Evolutionary conservation across 2,888 invertebrate species (phyloP), one percentile per base, ranked within the genome.

Genomic region (Heterodera filipjevi): DNA sequence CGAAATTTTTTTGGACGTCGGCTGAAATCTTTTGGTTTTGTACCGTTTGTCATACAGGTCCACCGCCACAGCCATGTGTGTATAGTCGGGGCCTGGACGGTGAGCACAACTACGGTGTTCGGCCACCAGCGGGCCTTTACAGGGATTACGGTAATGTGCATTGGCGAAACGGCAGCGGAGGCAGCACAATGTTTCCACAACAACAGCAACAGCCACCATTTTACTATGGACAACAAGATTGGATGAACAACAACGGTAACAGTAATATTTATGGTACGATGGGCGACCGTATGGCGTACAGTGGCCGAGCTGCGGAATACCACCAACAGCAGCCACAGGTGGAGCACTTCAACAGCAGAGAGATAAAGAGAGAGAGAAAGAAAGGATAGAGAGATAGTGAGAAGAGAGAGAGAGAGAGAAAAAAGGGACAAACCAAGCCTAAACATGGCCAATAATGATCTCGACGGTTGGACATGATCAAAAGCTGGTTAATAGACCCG

Each of bases 21-120:
- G n/a, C n/a, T n/a, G n/a, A n/a, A n/a, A n/a, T n/a, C n/a, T n/a
- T n/a, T n/a, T n/a, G n/a, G n/a, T n/a, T n/a, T n/a, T n/a, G n/a
- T n/a, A n/a, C n/a, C n/a, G n/a, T n/a, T n/a, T n/a, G n/a, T n/a
- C n/a, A n/a, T n/a, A n/a, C n/a, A n/a, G n/a, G n/a, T n/a, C n/a
- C n/a, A n/a, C n/a, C n/a, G n/a, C 46, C 49, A 44, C 78, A 33
- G 53, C 49, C 78, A 33, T 49, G 59, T 30, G 87, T 89, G 46
- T 88, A 88, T 80, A 83, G 83, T 39, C 81, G 88, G 49, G 49
- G 49, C 49, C 16, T 49, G 49, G 49, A 49, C n/a, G 82, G 81
- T 22, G 88, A 88, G 70, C 76, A 81, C 78, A 89, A 89, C 78
- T 89, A 89, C 74, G 89, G 89, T 35, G 80, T 85, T 32, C 83